Percentiles rank a stretch among this genome's conserved stretches.
Conservation (phyloP, 2,113 vertebrate species). For the Burhinus bistriatus region DNA sequence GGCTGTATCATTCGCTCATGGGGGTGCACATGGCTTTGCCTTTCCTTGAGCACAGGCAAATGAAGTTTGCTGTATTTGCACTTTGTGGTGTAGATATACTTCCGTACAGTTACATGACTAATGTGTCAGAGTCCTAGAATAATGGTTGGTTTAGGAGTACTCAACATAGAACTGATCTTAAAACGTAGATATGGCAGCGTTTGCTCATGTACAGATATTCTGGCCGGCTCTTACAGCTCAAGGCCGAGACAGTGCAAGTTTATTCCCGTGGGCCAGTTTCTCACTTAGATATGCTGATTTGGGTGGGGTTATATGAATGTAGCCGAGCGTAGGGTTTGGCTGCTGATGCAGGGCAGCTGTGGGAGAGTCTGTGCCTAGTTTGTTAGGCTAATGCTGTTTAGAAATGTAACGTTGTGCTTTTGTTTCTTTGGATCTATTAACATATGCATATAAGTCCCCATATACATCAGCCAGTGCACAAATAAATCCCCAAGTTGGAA, state of each 20-base stretch:
- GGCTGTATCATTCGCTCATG: accelerated
- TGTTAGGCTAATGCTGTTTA: neutral
- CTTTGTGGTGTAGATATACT: neutral
- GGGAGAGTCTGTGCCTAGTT: neutral
- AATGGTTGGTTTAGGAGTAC: neutral
- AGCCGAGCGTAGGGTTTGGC: neutral
- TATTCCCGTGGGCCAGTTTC: neutral
- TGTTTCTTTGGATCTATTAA: neutral
- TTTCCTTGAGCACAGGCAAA: neutral
- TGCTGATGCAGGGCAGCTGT: neutral
- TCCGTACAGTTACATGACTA: accelerated
- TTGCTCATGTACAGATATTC: neutral
- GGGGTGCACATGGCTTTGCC: neutral
- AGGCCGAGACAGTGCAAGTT: neutral
- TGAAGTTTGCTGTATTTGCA: neutral
- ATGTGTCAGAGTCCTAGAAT: neutral
- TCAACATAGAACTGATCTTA: neutral
- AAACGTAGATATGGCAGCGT: neutral
- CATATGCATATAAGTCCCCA: neutral
- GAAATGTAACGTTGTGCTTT: neutral
- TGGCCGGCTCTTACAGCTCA: neutral
- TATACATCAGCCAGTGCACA: neutral
- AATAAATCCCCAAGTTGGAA: neutral
- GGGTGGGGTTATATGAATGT: neutral
- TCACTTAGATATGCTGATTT: neutral